phyloP scores from a whole-genome alignment of 2,797 vertebrate genomes.

The Miichthys miiuy region DNA sequence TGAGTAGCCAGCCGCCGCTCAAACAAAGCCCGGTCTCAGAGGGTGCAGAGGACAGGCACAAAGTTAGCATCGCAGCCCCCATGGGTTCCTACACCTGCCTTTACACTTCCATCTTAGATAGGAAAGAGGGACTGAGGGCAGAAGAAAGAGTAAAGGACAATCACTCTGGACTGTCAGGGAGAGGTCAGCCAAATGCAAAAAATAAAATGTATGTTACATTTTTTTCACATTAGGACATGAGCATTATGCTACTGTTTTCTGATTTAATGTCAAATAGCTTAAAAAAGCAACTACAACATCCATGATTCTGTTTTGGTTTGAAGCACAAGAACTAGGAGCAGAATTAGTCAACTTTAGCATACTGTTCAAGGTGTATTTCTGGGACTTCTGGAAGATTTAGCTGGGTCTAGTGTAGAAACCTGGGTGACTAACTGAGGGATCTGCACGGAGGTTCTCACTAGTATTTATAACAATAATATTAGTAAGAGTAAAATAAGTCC shows the following conservation, averaged over 20 bases:
- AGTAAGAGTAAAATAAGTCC: background rate
- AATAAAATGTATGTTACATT: conserved; percentile 10
- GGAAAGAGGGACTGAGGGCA: conserved; percentile 36
- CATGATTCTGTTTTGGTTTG: background rate
- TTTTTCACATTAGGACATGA: conserved; percentile 20
- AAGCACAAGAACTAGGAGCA: background rate
- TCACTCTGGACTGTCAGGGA: conserved; percentile 40
- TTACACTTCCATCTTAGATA: conserved; percentile 52
- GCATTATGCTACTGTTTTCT: background rate
- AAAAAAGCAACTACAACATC: conserved; percentile 10
- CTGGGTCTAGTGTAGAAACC: too few relatives aligned
- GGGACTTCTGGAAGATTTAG: background rate
- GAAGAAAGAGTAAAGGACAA: conserved; percentile 53
- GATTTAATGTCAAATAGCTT: conserved; percentile 19
- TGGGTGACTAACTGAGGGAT: background rate
- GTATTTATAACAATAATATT: background rate
- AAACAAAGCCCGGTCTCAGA: conserved; percentile 73
- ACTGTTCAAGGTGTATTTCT: background rate
- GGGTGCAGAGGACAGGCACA: conserved; percentile 62
- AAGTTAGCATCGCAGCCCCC: conserved; percentile 65
- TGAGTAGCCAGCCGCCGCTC: conserved; percentile 66
- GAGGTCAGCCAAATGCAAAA: conserved; percentile 28
- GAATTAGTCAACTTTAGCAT: background rate
- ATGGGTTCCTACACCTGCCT: conserved; percentile 45
- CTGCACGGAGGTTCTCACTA: background rate